phyloP scores from a whole-genome alignment of 2,888 invertebrate genomes.

The Scelioninae gen. 2 region DNA sequence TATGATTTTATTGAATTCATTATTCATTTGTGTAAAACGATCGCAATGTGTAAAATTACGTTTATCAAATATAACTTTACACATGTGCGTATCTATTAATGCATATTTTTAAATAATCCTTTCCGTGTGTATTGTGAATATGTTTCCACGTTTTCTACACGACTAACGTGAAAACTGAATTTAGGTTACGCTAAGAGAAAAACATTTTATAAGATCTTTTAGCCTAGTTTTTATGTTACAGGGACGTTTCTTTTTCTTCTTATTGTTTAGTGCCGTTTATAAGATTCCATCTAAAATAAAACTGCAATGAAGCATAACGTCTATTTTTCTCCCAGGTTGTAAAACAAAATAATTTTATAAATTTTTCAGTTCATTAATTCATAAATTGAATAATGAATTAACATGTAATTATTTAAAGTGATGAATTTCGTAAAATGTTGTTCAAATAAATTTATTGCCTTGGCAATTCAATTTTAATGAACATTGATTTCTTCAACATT shows the following conservation, averaged over 20 bases:
- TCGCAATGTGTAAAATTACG: background rate
- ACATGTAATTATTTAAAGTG: too few relatives aligned
- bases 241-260: background rate
- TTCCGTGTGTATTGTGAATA: background rate
- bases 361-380: too few relatives aligned
- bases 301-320: background rate
- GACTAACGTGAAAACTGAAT: slow-evolving; percentile 14
- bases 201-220: slow-evolving; percentile 14
- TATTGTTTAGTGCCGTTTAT: slow-evolving; percentile 8
- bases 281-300: background rate
- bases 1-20: background rate
- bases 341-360: too few relatives aligned
- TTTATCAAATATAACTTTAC: too few relatives aligned
- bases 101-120: slow-evolving; percentile 15
- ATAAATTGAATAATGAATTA: too few relatives aligned
- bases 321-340: too few relatives aligned
- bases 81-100: too few relatives aligned
- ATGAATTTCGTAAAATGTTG: too few relatives aligned
- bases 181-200: slow-evolving; percentile 21
- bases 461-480: too few relatives aligned
- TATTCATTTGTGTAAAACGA: background rate
- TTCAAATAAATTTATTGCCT: too few relatives aligned
- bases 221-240: slow-evolving; percentile 25
- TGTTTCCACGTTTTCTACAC: background rate
- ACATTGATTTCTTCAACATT: too few relatives aligned